Conservation (phyloP, 2,888 invertebrate genomes). For the Belgica antarctica region DNA sequence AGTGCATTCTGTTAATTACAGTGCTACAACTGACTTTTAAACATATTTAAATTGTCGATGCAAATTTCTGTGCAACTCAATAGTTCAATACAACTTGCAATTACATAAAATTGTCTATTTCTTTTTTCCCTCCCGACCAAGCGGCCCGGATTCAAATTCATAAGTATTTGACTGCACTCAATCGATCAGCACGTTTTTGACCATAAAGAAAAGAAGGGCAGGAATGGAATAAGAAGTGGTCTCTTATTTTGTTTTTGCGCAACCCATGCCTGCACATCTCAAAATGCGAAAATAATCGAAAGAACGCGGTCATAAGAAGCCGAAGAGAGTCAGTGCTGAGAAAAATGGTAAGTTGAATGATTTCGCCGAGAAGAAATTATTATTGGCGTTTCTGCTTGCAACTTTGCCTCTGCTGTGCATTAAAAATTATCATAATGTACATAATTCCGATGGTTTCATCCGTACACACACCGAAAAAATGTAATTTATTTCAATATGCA, state of each 20-base stretch:
- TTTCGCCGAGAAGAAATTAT: conserved; percentile 24
- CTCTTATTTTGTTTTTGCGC: too few relatives aligned
- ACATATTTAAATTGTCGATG: neutral
- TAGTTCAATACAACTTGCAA: neutral
- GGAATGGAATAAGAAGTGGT: neutral
- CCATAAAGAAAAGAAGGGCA: neutral
- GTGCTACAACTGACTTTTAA: neutral
- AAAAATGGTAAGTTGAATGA: conserved; percentile 32
- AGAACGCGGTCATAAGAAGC: conserved; percentile 36
- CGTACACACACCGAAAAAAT: neutral
- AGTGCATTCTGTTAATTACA: conserved; percentile 39
- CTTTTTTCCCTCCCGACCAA: too few relatives aligned
- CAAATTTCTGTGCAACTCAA: neutral
- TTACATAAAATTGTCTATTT: neutral
- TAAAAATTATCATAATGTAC: conserved; percentile 41
- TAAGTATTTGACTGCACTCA: conserved; percentile 12
- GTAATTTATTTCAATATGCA: conserved; percentile 42
- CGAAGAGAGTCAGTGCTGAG: conserved; percentile 2
- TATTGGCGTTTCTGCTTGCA: conserved; percentile 12
- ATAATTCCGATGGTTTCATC: conserved; percentile 34
- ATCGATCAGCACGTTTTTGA: conserved; percentile 41
- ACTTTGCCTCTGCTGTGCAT: conserved; percentile 22
- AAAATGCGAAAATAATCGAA: conserved; percentile 2
- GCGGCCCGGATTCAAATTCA: neutral
- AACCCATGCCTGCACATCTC: neutral